Conservation (phyloP, 2,113 vertebrate species). For the Puntigrus tetrazona region DNA sequence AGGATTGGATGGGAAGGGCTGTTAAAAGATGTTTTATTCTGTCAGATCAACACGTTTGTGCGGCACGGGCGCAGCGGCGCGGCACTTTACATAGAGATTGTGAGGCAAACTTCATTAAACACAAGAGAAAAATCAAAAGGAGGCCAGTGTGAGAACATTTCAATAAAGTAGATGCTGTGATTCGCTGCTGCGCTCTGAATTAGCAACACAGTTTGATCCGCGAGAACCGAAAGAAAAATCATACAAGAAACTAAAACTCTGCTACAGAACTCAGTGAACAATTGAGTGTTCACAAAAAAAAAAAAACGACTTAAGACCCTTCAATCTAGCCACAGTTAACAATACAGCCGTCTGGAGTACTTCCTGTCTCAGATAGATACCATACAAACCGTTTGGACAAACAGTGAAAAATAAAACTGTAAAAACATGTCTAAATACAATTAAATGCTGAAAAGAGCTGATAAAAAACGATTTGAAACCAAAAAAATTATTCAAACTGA, state of each 20-base stretch:
- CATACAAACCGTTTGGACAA: neutral
- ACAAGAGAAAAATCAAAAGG: slow-evolving; percentile 25
- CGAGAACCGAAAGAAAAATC: neutral
- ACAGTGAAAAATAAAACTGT: neutral
- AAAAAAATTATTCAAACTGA: too few relatives aligned
- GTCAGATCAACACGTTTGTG: slow-evolving; percentile 19
- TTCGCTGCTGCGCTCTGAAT: slow-evolving; percentile 8
- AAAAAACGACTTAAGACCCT: neutral
- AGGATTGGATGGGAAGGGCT: slow-evolving; percentile 7
- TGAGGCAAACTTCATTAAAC: slow-evolving; percentile 27
- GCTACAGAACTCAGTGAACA: neutral
- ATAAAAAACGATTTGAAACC: too few relatives aligned
- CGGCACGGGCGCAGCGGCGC: neutral
- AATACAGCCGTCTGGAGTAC: neutral
- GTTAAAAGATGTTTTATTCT: slow-evolving; percentile 16
- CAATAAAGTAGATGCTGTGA: neutral
- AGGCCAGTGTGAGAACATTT: slow-evolving; percentile 1
- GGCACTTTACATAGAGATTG: neutral
- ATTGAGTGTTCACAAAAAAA: neutral
- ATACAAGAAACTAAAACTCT: slow-evolving; percentile 12
- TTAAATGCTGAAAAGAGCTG: too few relatives aligned
- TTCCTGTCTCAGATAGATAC: neutral
- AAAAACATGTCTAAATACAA: neutral
- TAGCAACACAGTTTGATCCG: slow-evolving; percentile 1
- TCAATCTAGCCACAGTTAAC: neutral